Evolutionary conservation across 2,888 invertebrate genomes (phyloP), one percentile per base, ranked within the genome.

Genomic region (Rotaria macrura): DNA sequence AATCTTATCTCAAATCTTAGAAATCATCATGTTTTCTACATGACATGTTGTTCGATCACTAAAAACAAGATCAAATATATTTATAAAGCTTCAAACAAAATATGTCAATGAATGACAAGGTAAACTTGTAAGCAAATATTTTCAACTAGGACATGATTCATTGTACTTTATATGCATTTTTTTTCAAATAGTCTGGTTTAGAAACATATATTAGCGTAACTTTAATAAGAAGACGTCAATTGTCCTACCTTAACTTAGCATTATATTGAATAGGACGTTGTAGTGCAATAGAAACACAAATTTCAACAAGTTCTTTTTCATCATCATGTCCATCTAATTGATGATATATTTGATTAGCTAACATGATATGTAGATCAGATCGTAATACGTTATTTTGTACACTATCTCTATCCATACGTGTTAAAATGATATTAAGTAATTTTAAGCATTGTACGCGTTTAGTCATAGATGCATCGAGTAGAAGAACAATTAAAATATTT

Each of bases 271-370:
- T 43, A 20, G 79, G 79, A n/a, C 79, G 79, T 79, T 79, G 79
- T 43, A 79, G 43, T 40, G 43, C 79, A 43, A 79, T 79, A 2
- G 79, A 43, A 23, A 43, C 23, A n/a, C 79, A 79, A 12, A 43
- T 79, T 43, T 79, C 79, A 6, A 79, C 79, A 14, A 79, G 38
- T 25, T 79, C 43, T n/a, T 43, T 23, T 79, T 79, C 43, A 79
- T 79, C 25, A 79, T 79, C 79, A 43, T n/a, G 43, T n/a, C 43
- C 43, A 40, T 43, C 43, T 25, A 43, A 25, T 43, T 79, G 43
- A 43, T 79, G 79, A 79, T 79, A 79, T 4, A 79, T 43, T 43
- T 79, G 79, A 79, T 79, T 79, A n/a, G 79, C 79, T 43, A 79
- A 43, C 79, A 79, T 79, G 1, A 10, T 43, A n/a, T 43, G 40